Evolutionary conservation across 2,797 vertebrate genomes (phyloP).

Genomic region (Sternotherus odoratus): DNA sequence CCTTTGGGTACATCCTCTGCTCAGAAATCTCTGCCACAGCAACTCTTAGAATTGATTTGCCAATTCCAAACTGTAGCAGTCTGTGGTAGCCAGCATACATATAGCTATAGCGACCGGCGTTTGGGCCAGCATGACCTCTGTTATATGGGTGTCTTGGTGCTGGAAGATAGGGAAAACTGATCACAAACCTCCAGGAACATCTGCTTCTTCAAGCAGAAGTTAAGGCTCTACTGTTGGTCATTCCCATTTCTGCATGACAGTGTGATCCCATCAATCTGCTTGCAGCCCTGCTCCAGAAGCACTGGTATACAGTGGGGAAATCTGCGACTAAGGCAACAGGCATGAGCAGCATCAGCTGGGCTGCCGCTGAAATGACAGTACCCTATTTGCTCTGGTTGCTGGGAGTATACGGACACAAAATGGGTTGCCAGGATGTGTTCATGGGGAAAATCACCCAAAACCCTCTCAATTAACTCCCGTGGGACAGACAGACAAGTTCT

Average conservation of each 20-base stretch:
- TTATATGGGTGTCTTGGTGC: not conserved
- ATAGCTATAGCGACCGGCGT: not conserved
- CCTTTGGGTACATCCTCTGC: not conserved
- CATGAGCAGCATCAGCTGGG: not conserved
- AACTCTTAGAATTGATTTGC: not conserved
- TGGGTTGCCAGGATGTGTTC: not conserved
- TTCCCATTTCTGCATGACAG: not conserved
- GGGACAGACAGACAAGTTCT: not conserved
- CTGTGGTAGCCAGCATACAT: not conserved
- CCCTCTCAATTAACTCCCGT: not conserved
- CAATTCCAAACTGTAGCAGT: not conserved
- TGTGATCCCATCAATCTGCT: not conserved
- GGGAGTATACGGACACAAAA: not conserved
- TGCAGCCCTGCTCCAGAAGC: not conserved
- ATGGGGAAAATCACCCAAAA: not conserved
- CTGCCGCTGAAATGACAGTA: not conserved
- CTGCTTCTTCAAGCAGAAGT: not conserved
- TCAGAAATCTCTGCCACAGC: not conserved
- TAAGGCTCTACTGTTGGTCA: not conserved
- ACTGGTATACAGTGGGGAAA: not conserved
- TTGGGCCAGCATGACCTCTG: not conserved
- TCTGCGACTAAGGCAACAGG: not conserved
- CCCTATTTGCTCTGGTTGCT: not conserved
- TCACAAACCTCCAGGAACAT: not conserved
- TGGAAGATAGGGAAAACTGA: not conserved